Conservation (phyloP, 2,797 vertebrate genomes). For the Urophycis tenuis region DNA sequence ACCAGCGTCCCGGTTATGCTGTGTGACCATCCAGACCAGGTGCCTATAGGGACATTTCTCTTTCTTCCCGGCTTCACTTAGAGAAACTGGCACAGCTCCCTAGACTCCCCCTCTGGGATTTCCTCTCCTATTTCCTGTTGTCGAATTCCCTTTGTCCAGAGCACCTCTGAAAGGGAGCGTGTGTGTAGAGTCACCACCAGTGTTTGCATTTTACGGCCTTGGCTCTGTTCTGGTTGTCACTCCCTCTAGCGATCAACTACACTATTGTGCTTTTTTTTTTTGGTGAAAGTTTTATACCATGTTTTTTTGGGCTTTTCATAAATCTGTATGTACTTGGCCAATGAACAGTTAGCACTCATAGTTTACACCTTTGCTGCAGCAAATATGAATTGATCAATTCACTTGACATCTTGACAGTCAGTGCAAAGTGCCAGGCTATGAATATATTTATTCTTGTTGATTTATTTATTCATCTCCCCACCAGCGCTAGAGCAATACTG, state of each 20-base stretch:
- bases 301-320: neutral
- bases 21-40: slow-evolving; percentile 33
- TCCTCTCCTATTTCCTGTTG: slow-evolving; percentile 74
- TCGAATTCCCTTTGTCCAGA: slow-evolving; percentile 66
- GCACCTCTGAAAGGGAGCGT: slow-evolving; percentile 49
- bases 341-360: neutral
- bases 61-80: slow-evolving; percentile 37
- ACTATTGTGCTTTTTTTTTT: slow-evolving; percentile 15
- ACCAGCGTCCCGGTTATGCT: neutral
- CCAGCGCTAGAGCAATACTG: neutral
- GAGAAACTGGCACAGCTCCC: slow-evolving; percentile 31
- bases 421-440: neutral
- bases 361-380: neutral
- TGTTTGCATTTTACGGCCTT: neutral
- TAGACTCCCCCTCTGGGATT: slow-evolving; percentile 54
- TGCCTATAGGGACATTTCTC: slow-evolving; percentile 34
- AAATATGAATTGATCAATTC: neutral
- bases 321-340: neutral
- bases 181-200: slow-evolving; percentile 25
- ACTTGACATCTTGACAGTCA: neutral
- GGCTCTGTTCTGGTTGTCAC: neutral
- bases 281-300: neutral
- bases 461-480: slow-evolving; percentile 14
- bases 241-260: neutral
- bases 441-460: slow-evolving; percentile 23